Base-by-base conservation (phyloP, 2,113 vertebrate genomes). In the Passer montanus region DNA sequence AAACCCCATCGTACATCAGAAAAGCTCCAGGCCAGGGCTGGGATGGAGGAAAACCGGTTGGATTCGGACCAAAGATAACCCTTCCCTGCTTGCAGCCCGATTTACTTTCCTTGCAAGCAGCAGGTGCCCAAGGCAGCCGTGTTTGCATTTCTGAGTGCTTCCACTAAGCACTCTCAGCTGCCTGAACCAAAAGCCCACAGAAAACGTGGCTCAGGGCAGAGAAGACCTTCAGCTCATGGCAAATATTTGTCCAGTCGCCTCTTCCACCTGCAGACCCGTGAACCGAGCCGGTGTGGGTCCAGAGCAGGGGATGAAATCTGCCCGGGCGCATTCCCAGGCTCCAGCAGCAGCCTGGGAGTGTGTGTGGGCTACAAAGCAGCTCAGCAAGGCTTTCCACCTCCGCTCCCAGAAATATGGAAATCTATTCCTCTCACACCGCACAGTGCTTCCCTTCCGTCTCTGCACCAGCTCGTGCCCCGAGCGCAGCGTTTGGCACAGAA, bases 401-500 rank as follows among this genome's bases (percentile, higher is more conserved):
- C 33, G 1, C 33, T 23, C 69, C n/a, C 13, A 4, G 60, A 39
- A 9, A 6, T 1, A 23, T 0, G 43, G 41, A 62, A 52, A 47
- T 20, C n/a, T 4, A 11, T 49, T 53, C 33, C 43, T 5, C 82
- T 59, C 69, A 10, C 37, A 13, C 2, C 1, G 17, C 23, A 1
- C 67, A 17, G 16, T 1, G 4, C 31, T 26, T 41, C 67, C 62
- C 72, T 8, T 4, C 59, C 5, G 53, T 2, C 49, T 16, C n/a
- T 10, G 3, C 66, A 7, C 9, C 6, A 37, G 37, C 28, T 1
- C 50, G 0, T 4, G 12, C 83, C 88, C 74, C 44, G 11, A 11
- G 11, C 2, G 6, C 41, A 3, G 20, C 2, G 7, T 8, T 9
- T 0, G 31, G 2, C 7, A 3, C 0, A 1, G 4, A 52, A 11